Base-by-base conservation (phyloP, 2,113 vertebrate genomes). In the Chroicocephalus ridibundus region DNA sequence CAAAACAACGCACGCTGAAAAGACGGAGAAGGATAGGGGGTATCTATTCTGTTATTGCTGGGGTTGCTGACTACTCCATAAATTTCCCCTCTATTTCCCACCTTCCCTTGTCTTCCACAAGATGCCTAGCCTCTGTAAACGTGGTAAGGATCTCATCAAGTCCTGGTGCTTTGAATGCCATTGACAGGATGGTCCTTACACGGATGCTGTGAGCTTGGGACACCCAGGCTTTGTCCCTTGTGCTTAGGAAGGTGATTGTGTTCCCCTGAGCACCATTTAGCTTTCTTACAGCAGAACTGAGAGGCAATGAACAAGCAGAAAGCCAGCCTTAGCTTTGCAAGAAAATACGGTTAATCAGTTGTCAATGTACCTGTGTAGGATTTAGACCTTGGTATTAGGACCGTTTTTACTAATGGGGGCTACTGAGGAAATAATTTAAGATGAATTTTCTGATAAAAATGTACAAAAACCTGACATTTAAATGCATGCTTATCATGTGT, bases 401-500 rank as follows among this genome's bases (percentile, higher is more conserved):
- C 2, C 6, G 36, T 49, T 89, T 90, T 68, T 58, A 46, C 8
- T 68, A 7, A 5, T 34, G 7, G 21, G 5, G 10, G 10, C 11
- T 81, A 54, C 21, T 27, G 11, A 77, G 15, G 11, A 88, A 46
- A 64, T 69, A n/a, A 6, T 65, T 72, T 25, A 69, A 47, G 4
- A 18, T 62, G 26, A 86, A 17, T 42, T 84, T 71, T 51, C 25
- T 57, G 10, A 31, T 26, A 46, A 83, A 79, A 86, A 51, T 44
- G 18, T 69, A 11, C 11, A 11, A 66, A 84, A 83, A 74, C 2
- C 0, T 8, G 26, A 2, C 12, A 44, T 9, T 46, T 32, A 80
- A 83, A 69, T 5, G 5, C 15, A 11, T 57, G 6, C 1, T 42
- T 0, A 24, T 24, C 8, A 4, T 31, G 9, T 75, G 13, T 11